Conservation (phyloP, 2,797 vertebrate species). For the Silurus aristotelis region DNA sequence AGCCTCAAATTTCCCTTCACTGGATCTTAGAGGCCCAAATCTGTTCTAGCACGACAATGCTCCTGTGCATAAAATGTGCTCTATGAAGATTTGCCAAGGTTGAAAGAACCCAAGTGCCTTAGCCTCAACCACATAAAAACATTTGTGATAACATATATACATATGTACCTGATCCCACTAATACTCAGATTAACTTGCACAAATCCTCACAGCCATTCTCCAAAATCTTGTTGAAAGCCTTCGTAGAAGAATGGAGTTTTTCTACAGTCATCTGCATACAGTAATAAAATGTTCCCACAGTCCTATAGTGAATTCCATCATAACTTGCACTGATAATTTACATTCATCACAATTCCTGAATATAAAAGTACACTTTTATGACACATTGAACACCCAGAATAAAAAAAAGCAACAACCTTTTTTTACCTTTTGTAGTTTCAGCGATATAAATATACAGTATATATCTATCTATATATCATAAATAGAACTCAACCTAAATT, state of each 20-base stretch:
- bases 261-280: neutral
- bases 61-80: neutral
- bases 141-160: too few species aligned
- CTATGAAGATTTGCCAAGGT: neutral
- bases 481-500: neutral
- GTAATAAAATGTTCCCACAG: neutral
- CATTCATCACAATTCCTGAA: neutral
- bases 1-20: neutral
- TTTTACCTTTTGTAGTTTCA: neutral
- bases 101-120: neutral
- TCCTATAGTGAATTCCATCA: neutral
- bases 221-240: neutral
- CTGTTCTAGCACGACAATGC: neutral
- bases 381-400: neutral
- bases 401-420: neutral
- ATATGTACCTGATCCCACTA: neutral
- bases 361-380: neutral
- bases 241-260: neutral
- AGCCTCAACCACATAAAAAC: too few species aligned
- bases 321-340: neutral
- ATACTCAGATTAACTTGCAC: neutral
- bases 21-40: neutral
- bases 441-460: neutral
- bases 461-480: too few species aligned
- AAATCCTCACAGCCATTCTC: neutral